Evolutionary conservation across 1,140 invertebrate species (phyloP).

Genomic region (Venustaconcha ellipsiformis): DNA sequence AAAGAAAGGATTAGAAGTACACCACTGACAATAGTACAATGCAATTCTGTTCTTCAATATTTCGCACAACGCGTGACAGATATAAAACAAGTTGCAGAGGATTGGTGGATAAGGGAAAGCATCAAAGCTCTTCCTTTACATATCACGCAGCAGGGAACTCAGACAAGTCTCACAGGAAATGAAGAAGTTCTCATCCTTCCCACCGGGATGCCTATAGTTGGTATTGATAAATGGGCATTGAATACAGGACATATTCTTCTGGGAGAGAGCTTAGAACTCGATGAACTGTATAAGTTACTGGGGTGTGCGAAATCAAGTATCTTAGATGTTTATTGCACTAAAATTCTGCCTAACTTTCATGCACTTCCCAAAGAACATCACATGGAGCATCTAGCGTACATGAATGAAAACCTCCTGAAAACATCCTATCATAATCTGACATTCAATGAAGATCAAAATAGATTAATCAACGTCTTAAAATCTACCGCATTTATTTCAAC

Average conservation of each 20-base stretch:
- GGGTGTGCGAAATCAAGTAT: background rate
- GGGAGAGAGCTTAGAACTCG: background rate
- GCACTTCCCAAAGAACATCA: background rate
- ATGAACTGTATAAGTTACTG: conserved; percentile 6
- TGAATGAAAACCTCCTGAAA: background rate
- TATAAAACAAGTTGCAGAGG: background rate
- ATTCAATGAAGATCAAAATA: background rate
- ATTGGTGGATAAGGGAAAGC: too few species aligned
- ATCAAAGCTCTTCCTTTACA: conserved; percentile 10
- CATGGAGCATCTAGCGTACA: background rate
- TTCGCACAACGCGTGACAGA: background rate
- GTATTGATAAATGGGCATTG: conserved; percentile 2
- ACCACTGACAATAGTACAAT: background rate
- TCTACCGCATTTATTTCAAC: conserved; percentile 2
- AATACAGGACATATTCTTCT: conserved; percentile 2
- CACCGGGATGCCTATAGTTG: conserved; percentile 4
- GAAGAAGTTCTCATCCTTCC: background rate
- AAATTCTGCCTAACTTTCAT: conserved; percentile 3
- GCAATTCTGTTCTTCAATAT: background rate
- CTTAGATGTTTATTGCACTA: background rate
- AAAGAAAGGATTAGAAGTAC: background rate
- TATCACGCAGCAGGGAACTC: background rate
- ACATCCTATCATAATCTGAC: too few species aligned
- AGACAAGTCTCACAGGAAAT: background rate
- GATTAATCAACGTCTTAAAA: background rate